Conservation (phyloP, 2,888 invertebrate genomes). For the Cepaea hortensis region DNA sequence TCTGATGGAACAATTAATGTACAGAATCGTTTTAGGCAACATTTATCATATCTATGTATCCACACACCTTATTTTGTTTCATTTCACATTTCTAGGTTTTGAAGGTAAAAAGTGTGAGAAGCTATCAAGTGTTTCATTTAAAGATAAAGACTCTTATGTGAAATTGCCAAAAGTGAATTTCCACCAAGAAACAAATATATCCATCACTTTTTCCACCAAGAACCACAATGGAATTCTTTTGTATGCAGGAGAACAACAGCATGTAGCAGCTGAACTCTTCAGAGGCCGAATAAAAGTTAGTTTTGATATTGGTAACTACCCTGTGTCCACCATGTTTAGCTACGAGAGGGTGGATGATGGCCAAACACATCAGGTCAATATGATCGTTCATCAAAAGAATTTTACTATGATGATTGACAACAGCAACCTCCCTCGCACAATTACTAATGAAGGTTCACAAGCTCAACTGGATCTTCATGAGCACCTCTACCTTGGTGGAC, state of each 20-base stretch:
- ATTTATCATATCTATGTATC: neutral
- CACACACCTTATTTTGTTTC: neutral
- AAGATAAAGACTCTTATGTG: slow-evolving; percentile 91
- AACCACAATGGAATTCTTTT: slow-evolving; percentile 88
- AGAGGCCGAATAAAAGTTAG: slow-evolving; percentile 94
- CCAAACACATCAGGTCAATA: slow-evolving; percentile 86
- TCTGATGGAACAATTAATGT: no score
- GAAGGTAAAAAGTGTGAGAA: slow-evolving; percentile 97
- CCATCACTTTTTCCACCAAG: slow-evolving; percentile 92
- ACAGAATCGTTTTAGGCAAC: no score
- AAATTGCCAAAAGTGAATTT: slow-evolving; percentile 92
- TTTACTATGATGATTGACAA: slow-evolving; percentile 90
- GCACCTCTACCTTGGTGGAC: slow-evolving; percentile 93
- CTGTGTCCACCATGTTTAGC: slow-evolving; percentile 94
- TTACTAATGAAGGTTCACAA: slow-evolving; percentile 94
- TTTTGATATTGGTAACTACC: slow-evolving; percentile 98
- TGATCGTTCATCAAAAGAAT: slow-evolving; percentile 85
- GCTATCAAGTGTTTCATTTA: slow-evolving; percentile 93
- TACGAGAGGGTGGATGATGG: slow-evolving; percentile 89
- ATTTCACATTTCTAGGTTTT: slow-evolving; percentile 81
- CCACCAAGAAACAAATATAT: slow-evolving; percentile 92
- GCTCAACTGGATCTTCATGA: slow-evolving; percentile 85
- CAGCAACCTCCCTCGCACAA: slow-evolving; percentile 89
- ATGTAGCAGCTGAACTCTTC: slow-evolving; percentile 96
- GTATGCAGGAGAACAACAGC: slow-evolving; percentile 85